Percentiles rank a stretch among this genome's conserved stretches.
phyloP scores from a whole-genome alignment of 2,113 vertebrate genomes.

The Dicrurus megarhynchus region DNA sequence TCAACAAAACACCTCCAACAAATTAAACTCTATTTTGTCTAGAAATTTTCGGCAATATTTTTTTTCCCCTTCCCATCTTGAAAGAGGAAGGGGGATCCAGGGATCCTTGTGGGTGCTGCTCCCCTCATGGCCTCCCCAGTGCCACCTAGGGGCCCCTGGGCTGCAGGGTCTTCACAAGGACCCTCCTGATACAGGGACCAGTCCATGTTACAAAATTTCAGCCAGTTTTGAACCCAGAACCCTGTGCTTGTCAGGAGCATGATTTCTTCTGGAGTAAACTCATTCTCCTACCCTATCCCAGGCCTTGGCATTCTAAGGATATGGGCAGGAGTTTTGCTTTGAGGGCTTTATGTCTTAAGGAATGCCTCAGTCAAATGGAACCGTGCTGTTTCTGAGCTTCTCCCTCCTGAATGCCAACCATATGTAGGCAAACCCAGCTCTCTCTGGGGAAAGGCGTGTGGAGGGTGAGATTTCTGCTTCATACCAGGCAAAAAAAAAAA shows the following conservation, averaged over 20 bases:
- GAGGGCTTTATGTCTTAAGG: neutral
- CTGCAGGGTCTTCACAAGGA: neutral
- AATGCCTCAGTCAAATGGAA: neutral
- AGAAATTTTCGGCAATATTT: conserved; percentile 50
- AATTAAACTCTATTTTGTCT: conserved; percentile 77
- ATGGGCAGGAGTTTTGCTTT: neutral
- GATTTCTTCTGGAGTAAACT: neutral
- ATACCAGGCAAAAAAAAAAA: neutral
- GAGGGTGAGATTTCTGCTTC: neutral
- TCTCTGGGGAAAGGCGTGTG: neutral
- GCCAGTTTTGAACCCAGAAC: neutral
- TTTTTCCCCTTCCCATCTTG: neutral
- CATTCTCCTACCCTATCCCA: neutral
- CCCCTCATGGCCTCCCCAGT: no score
- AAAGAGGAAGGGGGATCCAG: neutral
- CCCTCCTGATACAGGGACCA: neutral
- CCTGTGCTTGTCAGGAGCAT: neutral
- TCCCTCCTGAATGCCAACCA: neutral
- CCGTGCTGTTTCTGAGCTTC: neutral
- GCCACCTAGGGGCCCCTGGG: neutral
- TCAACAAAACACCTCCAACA: conserved; percentile 82
- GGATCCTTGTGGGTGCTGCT: neutral
- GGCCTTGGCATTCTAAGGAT: neutral
- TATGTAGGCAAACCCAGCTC: neutral
- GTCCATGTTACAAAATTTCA: neutral